Percentiles rank a stretch among this genome's conserved stretches.
These are phyloP conservation scores for Drosophila paranaensis DNA, from an alignment of 2,888 invertebrate genomes.

Conservation along the genomic window DNA sequence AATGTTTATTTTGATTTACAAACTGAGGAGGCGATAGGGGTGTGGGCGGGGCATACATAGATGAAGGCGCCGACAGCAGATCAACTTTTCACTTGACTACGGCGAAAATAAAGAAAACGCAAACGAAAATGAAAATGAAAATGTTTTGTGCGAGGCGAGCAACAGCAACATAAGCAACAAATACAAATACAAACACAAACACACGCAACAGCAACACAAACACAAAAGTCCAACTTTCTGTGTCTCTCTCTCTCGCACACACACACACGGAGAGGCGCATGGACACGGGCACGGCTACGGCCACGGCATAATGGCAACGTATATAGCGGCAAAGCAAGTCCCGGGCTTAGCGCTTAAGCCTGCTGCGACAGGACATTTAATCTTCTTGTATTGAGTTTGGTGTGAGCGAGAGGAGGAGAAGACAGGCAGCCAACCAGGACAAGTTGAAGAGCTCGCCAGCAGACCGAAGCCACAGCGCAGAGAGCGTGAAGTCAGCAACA, in stretches of 20 bases:
- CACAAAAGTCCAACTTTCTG: conserved; percentile 21
- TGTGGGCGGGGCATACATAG: background rate
- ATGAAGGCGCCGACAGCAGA: conserved; percentile 40
- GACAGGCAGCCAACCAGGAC: conserved; percentile 7
- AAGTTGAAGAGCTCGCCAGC: conserved; percentile 15
- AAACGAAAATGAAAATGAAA: conserved; percentile 35
- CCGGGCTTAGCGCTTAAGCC: conserved; percentile 71
- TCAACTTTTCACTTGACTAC: conserved; percentile 66
- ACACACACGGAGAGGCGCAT: conserved; percentile 27
- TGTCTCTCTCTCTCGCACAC: background rate
- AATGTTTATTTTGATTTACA: conserved; percentile 76
- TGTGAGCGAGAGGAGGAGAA: conserved; percentile 10
- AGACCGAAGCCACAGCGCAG: conserved; percentile 43
- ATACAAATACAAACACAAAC: conserved; percentile 41
- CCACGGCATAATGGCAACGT: conserved; percentile 50
- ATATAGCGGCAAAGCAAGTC: conserved; percentile 59
- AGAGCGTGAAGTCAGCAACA: conserved; percentile 58
- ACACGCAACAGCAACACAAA: conserved; percentile 38
- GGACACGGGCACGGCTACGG: conserved; percentile 23
- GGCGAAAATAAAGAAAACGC: conserved; percentile 24
- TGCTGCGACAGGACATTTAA: conserved; percentile 80
- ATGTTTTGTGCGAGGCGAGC: conserved; percentile 41
- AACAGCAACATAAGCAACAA: conserved; percentile 30
- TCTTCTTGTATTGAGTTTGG: conserved; percentile 71
- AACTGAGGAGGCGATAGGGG: conserved; percentile 45